Conservation (phyloP, 2,888 invertebrate genomes). For the Phasia obesa region DNA sequence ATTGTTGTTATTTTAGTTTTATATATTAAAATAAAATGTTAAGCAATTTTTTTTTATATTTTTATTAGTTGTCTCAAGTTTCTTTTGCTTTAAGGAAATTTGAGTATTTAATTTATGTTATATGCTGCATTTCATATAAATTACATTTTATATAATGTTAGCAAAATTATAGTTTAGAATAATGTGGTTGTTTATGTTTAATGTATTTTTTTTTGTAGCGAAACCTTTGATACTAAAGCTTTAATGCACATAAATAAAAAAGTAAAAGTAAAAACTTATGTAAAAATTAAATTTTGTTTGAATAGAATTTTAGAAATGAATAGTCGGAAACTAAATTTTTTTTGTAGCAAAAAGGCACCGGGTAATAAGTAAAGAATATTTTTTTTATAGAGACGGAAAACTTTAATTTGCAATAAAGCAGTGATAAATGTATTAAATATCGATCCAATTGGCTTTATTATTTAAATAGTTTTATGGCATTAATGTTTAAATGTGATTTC, state of each 20-base stretch:
- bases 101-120: neutral
- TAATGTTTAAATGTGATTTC: too few species aligned
- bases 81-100: slow-evolving; percentile 14
- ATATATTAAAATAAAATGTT: slow-evolving; percentile 66
- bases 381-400: slow-evolving; percentile 12
- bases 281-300: neutral
- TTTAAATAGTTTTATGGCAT: too few species aligned
- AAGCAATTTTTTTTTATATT: slow-evolving; percentile 43
- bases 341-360: slow-evolving; percentile 76
- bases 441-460: too few species aligned
- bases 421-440: neutral
- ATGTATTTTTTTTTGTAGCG: slow-evolving; percentile 74
- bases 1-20: slow-evolving; percentile 16
- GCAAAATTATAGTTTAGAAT: slow-evolving; percentile 68
- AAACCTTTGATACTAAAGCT: slow-evolving; percentile 79
- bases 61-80: slow-evolving; percentile 33
- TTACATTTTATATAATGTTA: slow-evolving; percentile 59
- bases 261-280: neutral
- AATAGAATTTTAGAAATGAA: slow-evolving; percentile 8
- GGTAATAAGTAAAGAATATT: slow-evolving; percentile 69
- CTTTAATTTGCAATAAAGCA: neutral
- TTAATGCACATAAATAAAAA: slow-evolving; percentile 71
- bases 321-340: slow-evolving; percentile 29
- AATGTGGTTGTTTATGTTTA: slow-evolving; percentile 43
- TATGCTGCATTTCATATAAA: slow-evolving; percentile 15